Evolutionary conservation across 2,888 invertebrate species (phyloP).

Genomic region (Parnassius smintheus): DNA sequence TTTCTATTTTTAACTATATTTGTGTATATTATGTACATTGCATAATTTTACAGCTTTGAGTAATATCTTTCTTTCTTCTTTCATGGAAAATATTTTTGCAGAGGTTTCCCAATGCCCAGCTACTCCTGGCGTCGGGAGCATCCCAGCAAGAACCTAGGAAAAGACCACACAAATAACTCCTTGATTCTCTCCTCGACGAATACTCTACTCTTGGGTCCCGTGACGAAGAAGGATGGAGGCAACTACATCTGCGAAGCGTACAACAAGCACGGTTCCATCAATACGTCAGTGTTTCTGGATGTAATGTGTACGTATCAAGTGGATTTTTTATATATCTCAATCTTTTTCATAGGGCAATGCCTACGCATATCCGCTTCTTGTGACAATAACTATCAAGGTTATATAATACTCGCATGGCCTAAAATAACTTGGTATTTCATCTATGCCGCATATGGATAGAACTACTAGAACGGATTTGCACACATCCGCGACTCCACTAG

Average conservation of each 20-base stretch:
- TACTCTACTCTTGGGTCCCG: conserved; percentile 80
- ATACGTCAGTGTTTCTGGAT: conserved; percentile 86
- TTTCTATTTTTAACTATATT: too few relatives aligned
- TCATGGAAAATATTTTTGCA: conserved; percentile 34
- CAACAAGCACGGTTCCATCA: conserved; percentile 89
- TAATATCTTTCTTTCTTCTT: too few relatives aligned
- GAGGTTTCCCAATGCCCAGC: conserved; percentile 85
- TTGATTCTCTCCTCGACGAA: conserved; percentile 65
- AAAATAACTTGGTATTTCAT: too few relatives aligned
- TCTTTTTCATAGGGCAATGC: too few relatives aligned
- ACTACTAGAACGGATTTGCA: too few relatives aligned
- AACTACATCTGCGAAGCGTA: conserved; percentile 89
- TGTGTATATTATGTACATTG: too few relatives aligned
- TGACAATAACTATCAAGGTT: too few relatives aligned
- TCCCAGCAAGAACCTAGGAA: conserved; percentile 44
- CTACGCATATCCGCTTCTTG: too few relatives aligned
- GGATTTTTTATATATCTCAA: not conserved
- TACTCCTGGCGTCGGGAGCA: conserved; percentile 87
- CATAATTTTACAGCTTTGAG: too few relatives aligned
- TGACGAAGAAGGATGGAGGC: conserved; percentile 87
- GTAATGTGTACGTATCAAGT: conserved; percentile 88
- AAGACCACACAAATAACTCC: conserved; percentile 56
- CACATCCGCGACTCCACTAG: too few relatives aligned
- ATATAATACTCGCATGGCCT: too few relatives aligned
- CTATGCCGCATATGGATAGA: too few relatives aligned